These are phyloP conservation scores for Theocolax elegans DNA, from an alignment of 1,140 invertebrate genomes.

Conservation along the genomic window DNA sequence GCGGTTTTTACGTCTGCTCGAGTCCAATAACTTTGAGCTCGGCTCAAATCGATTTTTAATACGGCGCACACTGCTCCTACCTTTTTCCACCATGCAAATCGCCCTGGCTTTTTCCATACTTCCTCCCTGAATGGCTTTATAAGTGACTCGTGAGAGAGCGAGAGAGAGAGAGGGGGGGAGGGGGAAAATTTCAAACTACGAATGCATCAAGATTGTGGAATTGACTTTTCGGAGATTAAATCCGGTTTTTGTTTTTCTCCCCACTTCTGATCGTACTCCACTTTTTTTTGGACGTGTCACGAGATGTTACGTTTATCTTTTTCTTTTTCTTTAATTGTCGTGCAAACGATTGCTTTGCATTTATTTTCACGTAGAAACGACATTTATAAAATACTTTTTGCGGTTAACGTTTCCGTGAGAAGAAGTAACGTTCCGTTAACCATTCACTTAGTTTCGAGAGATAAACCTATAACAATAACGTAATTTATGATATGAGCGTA, in stretches of 20 bases:
- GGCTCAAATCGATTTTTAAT: constrained; percentile 29
- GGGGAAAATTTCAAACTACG: background rate
- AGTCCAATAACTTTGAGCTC: background rate
- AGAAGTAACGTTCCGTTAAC: too few species aligned
- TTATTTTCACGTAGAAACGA: too few species aligned
- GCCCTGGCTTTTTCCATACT: background rate
- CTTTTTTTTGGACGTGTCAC: background rate
- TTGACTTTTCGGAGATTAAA: constrained; percentile 19
- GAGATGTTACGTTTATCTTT: background rate
- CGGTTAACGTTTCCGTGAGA: too few species aligned
- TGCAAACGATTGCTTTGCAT: too few species aligned
- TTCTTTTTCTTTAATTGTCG: background rate
- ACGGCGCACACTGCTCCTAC: too few species aligned
- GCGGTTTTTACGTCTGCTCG: background rate
- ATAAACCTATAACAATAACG: too few species aligned
- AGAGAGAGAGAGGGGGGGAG: too few species aligned
- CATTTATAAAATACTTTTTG: too few species aligned
- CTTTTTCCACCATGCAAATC: constrained; percentile 19
- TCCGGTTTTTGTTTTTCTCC: background rate
- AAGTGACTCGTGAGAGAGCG: constrained; percentile 17
- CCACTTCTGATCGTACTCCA: background rate
- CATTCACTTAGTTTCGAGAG: too few species aligned
- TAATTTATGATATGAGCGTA: too few species aligned
- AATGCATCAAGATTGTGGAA: constrained; percentile 15
- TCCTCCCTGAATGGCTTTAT: constrained; percentile 4